A percentile compares a stretch with the other conserved stretches of the same genome.
Conservation (phyloP, 2,797 vertebrate genomes). For the Kryptolebias ocellatus region DNA sequence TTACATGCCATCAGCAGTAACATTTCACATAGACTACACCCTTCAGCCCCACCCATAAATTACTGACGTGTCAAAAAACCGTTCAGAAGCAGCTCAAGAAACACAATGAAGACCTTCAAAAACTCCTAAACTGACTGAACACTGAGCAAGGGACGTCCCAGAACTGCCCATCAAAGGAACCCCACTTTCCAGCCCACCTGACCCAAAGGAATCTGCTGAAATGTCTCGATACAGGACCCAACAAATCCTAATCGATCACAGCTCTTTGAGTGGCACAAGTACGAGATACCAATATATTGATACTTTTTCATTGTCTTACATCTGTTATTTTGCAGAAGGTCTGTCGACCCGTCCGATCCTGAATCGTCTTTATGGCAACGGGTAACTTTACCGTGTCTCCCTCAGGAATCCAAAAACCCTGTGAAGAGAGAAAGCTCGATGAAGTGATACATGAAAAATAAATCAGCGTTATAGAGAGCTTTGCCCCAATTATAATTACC, state of each 20-base stretch:
- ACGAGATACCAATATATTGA: no score
- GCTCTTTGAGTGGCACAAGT: no score
- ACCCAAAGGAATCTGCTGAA: no score
- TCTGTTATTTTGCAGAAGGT: conserved; percentile 89
- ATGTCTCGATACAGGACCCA: no score
- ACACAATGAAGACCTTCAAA: neutral
- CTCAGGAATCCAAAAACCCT: conserved; percentile 96
- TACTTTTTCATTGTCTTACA: conserved; percentile 77
- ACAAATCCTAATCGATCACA: no score
- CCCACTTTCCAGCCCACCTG: no score
- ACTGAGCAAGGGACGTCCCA: neutral
- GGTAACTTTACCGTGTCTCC: conserved; percentile 95
- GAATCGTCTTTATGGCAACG: conserved; percentile 93
- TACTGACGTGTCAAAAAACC: neutral
- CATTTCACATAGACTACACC: no score
- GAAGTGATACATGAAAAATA: neutral
- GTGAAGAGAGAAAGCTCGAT: conserved; percentile 10
- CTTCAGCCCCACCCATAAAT: no score
- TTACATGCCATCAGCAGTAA: no score
- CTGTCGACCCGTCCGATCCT: conserved; percentile 88
- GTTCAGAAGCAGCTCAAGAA: neutral
- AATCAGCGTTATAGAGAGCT: neutral
- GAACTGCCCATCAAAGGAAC: no score
- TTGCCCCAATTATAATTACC: conserved; percentile 70
- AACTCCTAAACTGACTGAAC: neutral